Conservation (phyloP, 2,113 vertebrate species). For the Mustela nigripes region DNA sequence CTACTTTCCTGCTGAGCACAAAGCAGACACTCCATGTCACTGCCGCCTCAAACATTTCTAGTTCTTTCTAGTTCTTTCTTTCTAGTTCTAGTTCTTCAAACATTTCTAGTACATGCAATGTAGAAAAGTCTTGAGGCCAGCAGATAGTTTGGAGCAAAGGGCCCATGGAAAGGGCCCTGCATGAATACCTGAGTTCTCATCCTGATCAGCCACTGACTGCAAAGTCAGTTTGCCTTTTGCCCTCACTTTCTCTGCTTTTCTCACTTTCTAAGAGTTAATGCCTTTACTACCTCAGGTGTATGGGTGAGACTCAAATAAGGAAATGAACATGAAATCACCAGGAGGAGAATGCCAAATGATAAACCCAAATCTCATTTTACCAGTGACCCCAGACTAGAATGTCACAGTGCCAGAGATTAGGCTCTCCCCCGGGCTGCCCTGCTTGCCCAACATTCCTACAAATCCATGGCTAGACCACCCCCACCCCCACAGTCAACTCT, state of each 20-base stretch:
- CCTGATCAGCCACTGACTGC: background rate
- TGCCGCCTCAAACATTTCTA: background rate
- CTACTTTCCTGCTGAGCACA: background rate
- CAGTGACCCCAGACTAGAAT: background rate
- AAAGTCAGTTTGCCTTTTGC: background rate
- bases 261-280: background rate
- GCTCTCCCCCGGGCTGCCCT: background rate
- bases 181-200: background rate
- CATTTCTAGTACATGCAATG: background rate
- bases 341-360: slow-evolving; percentile 12
- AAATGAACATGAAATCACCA: background rate
- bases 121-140: background rate
- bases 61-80: slow-evolving; percentile 31
- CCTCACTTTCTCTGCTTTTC: background rate
- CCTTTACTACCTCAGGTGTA: background rate
- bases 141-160: background rate
- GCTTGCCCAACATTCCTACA: background rate
- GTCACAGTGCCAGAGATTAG: background rate
- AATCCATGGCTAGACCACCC: background rate
- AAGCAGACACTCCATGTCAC: background rate
- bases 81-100: slow-evolving; percentile 35
- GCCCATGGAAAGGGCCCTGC: background rate
- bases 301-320: slow-evolving; percentile 19
- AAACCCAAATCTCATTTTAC: background rate
- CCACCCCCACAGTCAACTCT: background rate